Base-by-base conservation (phyloP, 2,113 vertebrate species). In the Mohoua ochrocephala region DNA sequence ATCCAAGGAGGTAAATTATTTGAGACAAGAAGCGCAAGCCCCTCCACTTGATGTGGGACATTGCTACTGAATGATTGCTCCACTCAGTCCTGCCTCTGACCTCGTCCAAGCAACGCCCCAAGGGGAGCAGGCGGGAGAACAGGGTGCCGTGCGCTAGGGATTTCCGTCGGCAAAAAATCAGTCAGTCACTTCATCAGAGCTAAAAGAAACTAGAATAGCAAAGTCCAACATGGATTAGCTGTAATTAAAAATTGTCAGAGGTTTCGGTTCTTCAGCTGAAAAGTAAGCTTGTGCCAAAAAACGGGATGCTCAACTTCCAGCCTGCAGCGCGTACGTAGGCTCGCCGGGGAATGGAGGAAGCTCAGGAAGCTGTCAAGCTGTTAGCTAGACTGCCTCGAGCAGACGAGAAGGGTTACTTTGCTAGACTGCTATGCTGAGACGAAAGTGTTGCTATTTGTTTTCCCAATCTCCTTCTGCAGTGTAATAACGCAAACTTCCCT, bases 51-150 rank as follows among this genome's bases (percentile, higher is more conserved):
- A 30, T 3, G 4, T 0, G 7, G 53, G 16, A 39, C 65, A 47
- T 17, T 14, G 3, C 41, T 45, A 3, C 21, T 13, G 19, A 15
- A 6, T 27, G 7, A 5, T 1, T 17, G 4, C 49, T 37, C 19
- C 9, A 4, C 65, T 59, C 23, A 6, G 44, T n/a, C 14, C 68
- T 33, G 11, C 47, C 42, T 59, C 54, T 10, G 3, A 3, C 47
- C 70, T 54, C 1, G 0, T 31, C 44, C 47, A 8, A 8, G 44
- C 3, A 3, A 2, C 0, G 2, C 45, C 68, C 19, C 3, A 1
- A 2, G 22, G 54, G 67, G 39, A 39, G n/a, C 1, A 26, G 71
- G 57, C 3, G 35, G 35, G 15, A 10, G 5, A 69, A 31, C 1
- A 2, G 42, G 6, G 6, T 4, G 59, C 15, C 30, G 31, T 17